phyloP scores from a whole-genome alignment of 2,113 vertebrate species.

The Myrmecophaga tridactyla region DNA sequence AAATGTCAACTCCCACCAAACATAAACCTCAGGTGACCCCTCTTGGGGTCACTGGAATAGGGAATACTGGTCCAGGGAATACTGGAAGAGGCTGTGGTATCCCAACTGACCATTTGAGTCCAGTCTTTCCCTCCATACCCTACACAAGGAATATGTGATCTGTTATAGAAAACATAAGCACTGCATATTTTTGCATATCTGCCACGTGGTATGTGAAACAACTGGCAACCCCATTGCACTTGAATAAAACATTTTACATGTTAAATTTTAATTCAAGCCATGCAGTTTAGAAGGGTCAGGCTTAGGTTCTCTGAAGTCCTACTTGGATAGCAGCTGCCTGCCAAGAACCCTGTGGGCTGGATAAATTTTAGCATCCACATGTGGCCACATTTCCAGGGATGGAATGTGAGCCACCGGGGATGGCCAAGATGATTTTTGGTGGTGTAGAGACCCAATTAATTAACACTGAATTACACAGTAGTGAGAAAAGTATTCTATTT shows the following conservation, averaged over 20 bases:
- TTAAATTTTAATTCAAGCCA: slow-evolving; percentile 6
- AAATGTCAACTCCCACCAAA: neutral
- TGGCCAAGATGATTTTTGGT: slow-evolving; percentile 14
- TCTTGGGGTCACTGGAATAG: too few relatives aligned
- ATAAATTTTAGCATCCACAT: neutral
- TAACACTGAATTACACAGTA: neutral
- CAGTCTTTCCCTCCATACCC: neutral
- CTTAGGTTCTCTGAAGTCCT: neutral
- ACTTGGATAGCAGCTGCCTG: neutral
- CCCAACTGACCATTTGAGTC: neutral
- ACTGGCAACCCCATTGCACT: neutral
- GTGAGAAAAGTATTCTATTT: neutral
- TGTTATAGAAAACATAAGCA: neutral
- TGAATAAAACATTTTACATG: neutral
- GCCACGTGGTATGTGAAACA: neutral
- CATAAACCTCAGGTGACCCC: neutral
- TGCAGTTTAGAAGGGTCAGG: neutral
- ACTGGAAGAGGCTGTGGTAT: neutral
- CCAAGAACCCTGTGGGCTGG: neutral
- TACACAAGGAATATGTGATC: neutral
- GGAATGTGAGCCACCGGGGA: neutral
- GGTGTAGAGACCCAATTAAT: neutral
- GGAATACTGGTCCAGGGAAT: neutral
- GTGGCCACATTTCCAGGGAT: neutral
- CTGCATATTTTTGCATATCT: neutral